Percentiles rank a stretch among this genome's conserved stretches.
These are phyloP conservation scores for Orgyia antiqua DNA, from an alignment of 2,888 invertebrate genomes.

Conservation along the genomic window DNA sequence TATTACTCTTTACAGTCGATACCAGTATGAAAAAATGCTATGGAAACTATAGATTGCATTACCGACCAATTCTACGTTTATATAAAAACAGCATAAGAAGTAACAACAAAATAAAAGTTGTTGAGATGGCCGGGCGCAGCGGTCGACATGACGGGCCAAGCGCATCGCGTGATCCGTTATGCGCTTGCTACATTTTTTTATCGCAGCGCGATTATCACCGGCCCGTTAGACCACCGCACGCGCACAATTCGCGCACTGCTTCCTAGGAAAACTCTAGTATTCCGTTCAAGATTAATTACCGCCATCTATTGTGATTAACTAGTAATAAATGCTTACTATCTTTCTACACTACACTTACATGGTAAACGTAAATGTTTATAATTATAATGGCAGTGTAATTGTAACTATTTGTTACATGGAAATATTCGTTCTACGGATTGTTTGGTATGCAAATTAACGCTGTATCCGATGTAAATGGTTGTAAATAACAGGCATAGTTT, in stretches of 20 bases:
- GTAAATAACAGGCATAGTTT: background rate
- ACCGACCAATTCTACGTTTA: too few relatives aligned
- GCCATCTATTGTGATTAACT: constrained; percentile 24
- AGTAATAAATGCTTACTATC: constrained; percentile 21
- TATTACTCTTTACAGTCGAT: too few relatives aligned
- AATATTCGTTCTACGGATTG: constrained; percentile 12
- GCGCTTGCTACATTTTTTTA: constrained; percentile 58
- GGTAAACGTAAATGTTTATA: constrained; percentile 6
- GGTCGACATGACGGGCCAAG: constrained; percentile 54
- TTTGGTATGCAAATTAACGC: constrained; percentile 4
- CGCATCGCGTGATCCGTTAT: constrained; percentile 63
- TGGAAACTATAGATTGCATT: too few relatives aligned
- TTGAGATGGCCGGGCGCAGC: constrained; percentile 20
- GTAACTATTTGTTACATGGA: too few relatives aligned
- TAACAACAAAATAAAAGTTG: constrained; percentile 23
- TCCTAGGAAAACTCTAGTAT: constrained; percentile 39
- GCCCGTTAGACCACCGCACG: constrained; percentile 61
- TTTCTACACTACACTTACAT: constrained; percentile 14
- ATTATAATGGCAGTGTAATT: too few relatives aligned
- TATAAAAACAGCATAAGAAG: too few relatives aligned
- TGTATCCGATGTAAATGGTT: background rate
- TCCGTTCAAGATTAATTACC: constrained; percentile 40
- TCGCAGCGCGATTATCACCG: constrained; percentile 55
- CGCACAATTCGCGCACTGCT: constrained; percentile 43
- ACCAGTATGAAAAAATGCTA: too few relatives aligned